These are phyloP conservation scores for Coremacera marginata DNA, from an alignment of 2,888 invertebrate species.

Conservation along the genomic window DNA sequence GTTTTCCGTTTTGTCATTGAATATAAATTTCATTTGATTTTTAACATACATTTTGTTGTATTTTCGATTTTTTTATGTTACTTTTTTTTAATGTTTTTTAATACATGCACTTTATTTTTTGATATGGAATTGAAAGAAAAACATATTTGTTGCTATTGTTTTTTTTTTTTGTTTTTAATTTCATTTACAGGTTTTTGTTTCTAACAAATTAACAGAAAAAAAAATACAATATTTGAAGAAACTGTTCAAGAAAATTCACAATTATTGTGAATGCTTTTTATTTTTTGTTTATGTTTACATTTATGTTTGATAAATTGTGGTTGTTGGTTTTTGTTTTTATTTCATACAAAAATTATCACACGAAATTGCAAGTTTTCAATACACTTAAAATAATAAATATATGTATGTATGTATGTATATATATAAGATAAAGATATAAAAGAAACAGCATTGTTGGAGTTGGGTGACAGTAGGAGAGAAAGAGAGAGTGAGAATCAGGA, in stretches of 20 bases:
- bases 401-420: too few relatives aligned
- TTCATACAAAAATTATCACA: conserved; percentile 65
- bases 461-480: not conserved
- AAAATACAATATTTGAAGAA: conserved; percentile 7
- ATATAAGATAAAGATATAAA: not conserved
- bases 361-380: conserved; percentile 65
- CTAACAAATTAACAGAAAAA: conserved; percentile 33
- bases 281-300: conserved; percentile 18
- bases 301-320: conserved; percentile 11
- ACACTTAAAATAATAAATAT: not conserved
- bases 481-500: not conserved
- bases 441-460: not conserved
- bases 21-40: conserved; percentile 1
- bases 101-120: conserved; percentile 13
- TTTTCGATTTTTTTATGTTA: not conserved
- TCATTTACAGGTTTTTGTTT: conserved; percentile 36
- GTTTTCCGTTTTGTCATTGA: conserved; percentile 4
- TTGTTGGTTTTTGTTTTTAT: conserved; percentile 48
- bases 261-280: not conserved
- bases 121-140: conserved; percentile 27
- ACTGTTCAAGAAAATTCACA: not conserved
- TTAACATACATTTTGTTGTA: not conserved
- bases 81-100: conserved; percentile 5
- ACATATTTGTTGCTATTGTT: conserved; percentile 21
- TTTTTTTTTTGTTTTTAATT: conserved; percentile 27